Percentiles rank a stretch among this genome's conserved stretches.
phyloP scores from a whole-genome alignment of 2,797 vertebrate species.

The Propithecus deckenii region DNA sequence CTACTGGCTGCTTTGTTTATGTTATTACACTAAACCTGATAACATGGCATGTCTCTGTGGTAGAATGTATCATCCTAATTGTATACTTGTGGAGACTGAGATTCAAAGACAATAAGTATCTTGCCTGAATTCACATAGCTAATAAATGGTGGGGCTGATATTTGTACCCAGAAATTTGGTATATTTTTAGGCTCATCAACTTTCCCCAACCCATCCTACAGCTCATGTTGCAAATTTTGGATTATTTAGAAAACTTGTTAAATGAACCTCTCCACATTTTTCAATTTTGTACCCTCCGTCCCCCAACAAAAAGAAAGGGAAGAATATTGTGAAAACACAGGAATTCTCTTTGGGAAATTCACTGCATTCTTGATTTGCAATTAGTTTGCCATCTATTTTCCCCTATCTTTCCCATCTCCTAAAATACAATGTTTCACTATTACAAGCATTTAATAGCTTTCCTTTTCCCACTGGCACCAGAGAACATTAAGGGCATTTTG shows the following conservation, averaged over 20 bases:
- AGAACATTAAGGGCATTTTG: background rate
- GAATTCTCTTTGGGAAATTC: background rate
- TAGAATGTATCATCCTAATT: background rate
- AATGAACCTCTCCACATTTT: background rate
- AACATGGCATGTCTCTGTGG: background rate
- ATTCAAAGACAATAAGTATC: background rate
- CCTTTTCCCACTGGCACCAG: background rate
- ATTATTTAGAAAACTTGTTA: background rate
- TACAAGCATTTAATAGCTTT: conserved; percentile 38
- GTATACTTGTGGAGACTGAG: background rate
- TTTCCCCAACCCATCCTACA: background rate
- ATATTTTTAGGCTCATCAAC: background rate
- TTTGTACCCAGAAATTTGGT: background rate
- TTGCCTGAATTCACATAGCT: background rate
- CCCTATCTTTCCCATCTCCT: background rate
- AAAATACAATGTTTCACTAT: background rate
- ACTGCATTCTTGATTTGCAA: background rate
- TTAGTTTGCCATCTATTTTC: background rate
- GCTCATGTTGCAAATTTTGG: background rate
- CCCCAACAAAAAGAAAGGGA: background rate
- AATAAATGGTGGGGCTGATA: background rate
- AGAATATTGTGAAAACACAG: background rate
- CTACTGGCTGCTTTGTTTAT: background rate
- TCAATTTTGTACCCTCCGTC: background rate
- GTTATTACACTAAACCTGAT: background rate